Base-by-base conservation (phyloP, 1,140 invertebrate species). In the Aricia agestis region DNA sequence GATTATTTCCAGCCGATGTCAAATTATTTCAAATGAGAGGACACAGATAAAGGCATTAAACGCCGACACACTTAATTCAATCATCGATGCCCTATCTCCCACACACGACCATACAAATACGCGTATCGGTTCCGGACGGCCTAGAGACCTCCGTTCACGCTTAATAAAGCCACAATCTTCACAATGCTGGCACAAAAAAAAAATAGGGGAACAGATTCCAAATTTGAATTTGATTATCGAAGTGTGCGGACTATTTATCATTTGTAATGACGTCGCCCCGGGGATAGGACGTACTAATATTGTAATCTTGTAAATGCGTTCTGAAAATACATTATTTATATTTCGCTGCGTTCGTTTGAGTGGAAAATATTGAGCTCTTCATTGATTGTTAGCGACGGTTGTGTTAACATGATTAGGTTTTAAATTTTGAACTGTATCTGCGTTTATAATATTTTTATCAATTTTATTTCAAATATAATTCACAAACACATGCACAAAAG, bases 161-260 rank as follows among this genome's bases (percentile, higher is more conserved):
- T 83, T 89, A 90, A 91, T 90, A 90, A 88, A 88, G 82, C 78
- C 83, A 90, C 86, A 87, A 89, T 86, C 82, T 89, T 89, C 81
- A 89, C 86, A 89, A 87, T 86, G 72, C 76, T 81, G 79, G 74
- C 81, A 72, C 78, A 79, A 65, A 63, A 86, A 80, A 80, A 80
- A 81, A 82, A 82, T 68, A 83, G 87, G 89, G 86, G 83, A 87
- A 82, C 89, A 91, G 89, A 91, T 91, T 90, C 87, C 83, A 90
- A 91, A 91, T 91, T 91, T 86, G 89, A 90, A 91, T 91, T 91
- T 91, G 89, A 91, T 91, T 91, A 91, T 87, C 86, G 87, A 87
- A 90, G 89, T 90, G 89, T 88, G 87, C 80, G 79, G 82, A 76
- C 87, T 86, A 91, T 91, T 91, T 86, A 89, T 91, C 89, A 91